phyloP scores from a whole-genome alignment of 2,113 vertebrate species.

The Spilogale gracilis region DNA sequence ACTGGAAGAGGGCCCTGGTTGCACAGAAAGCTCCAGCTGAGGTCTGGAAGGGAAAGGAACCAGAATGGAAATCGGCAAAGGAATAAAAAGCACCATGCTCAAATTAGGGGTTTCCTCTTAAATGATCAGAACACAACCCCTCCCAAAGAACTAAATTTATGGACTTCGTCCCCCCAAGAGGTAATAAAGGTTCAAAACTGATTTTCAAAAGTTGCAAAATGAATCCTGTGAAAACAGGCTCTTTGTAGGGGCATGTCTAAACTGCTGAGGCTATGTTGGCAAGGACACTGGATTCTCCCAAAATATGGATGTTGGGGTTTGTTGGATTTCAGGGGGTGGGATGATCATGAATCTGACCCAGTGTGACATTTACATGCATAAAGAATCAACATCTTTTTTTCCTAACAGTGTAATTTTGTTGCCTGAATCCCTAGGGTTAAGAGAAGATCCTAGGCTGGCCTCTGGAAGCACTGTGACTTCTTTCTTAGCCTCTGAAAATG shows the following conservation, averaged over 20 bases:
- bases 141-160: neutral
- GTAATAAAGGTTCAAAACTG: constrained; percentile 37
- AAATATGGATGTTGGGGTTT: neutral
- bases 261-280: neutral
- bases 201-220: constrained; percentile 29
- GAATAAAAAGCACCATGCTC: neutral
- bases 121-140: neutral
- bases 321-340: neutral
- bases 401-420: constrained; percentile 41
- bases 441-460: constrained; percentile 3
- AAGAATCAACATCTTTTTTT: constrained; percentile 28
- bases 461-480: neutral
- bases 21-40: constrained; percentile 48
- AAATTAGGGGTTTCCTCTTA: neutral
- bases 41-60: constrained; percentile 37
- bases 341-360: constrained; percentile 14
- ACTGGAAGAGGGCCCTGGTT: constrained; percentile 25
- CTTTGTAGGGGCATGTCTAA: neutral
- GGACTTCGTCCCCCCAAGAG: neutral
- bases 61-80: neutral
- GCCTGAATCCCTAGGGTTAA: constrained; percentile 1
- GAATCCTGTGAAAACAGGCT: constrained; percentile 20
- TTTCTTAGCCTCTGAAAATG: constrained; percentile 57
- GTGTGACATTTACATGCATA: neutral
- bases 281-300: neutral